These are phyloP conservation scores for Aphelenchoides fujianensis DNA, from an alignment of 1,140 invertebrate genomes.

Conservation along the genomic window DNA sequence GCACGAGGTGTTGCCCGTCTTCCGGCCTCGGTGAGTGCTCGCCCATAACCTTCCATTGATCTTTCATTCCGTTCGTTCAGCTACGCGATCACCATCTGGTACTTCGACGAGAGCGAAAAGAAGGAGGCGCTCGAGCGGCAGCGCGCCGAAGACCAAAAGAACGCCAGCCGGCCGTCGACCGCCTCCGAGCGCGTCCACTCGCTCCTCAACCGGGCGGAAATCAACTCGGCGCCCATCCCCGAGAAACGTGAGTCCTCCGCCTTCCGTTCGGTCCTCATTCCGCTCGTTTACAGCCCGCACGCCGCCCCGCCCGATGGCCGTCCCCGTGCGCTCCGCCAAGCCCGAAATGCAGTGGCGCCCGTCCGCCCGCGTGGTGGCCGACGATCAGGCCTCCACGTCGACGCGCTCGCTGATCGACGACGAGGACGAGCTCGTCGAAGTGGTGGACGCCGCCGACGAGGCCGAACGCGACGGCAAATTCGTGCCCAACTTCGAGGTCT, in stretches of 20 bases:
- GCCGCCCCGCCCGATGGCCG: background rate
- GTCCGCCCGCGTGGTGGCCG: background rate
- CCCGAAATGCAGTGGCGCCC: constrained; percentile 2
- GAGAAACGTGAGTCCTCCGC: background rate
- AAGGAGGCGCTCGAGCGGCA: constrained; percentile 29
- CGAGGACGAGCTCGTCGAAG: background rate
- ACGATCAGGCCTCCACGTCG: background rate
- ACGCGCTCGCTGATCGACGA: background rate
- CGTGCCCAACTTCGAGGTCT: constrained; percentile 14
- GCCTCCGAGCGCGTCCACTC: background rate
- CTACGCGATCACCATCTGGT: constrained; percentile 59
- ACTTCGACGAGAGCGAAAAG: constrained; percentile 52
- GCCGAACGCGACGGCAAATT: background rate
- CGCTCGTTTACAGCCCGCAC: background rate
- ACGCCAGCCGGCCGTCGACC: background rate
- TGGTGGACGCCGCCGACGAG: background rate
- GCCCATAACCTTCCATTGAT: constrained; percentile 21
- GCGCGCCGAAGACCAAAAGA: constrained; percentile 16
- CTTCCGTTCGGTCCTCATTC: background rate
- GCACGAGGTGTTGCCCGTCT: constrained; percentile 89
- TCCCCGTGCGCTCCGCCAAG: background rate
- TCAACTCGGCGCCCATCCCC: constrained; percentile 21
- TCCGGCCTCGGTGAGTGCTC: constrained; percentile 69
- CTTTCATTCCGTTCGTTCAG: constrained; percentile 39
- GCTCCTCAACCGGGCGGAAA: background rate